Evolutionary conservation across 2,797 vertebrate species (phyloP).

Genomic region (Protonibea diacanthus): DNA sequence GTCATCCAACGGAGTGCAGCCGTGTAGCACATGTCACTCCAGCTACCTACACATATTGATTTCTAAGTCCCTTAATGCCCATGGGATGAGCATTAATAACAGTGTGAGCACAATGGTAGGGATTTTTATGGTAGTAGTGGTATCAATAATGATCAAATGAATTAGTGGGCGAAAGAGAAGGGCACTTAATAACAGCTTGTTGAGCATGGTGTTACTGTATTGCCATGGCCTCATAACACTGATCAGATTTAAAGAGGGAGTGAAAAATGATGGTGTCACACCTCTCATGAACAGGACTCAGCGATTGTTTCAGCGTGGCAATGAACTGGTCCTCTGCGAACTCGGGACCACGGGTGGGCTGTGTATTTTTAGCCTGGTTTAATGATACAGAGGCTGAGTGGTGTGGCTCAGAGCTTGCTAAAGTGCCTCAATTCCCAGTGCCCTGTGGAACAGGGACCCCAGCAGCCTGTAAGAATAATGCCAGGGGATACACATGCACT

Average conservation of each 20-base stretch:
- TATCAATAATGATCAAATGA: conserved; percentile 36
- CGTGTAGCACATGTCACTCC: conserved; percentile 54
- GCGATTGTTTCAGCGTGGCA: conserved; percentile 38
- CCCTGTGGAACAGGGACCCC: conserved; percentile 53
- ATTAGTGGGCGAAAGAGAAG: conserved; percentile 21
- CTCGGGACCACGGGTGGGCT: conserved; percentile 61
- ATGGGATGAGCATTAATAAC: conserved; percentile 50
- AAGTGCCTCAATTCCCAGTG: conserved; percentile 63
- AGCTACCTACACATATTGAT: conserved; percentile 64
- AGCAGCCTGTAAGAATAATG: conserved; percentile 64
- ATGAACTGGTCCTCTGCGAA: conserved; percentile 57
- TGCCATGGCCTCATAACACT: conserved; percentile 12
- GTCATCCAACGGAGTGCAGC: conserved; percentile 12
- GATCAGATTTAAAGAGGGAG: conserved; percentile 25
- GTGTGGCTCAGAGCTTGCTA: conserved; percentile 57
- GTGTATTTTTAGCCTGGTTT: conserved; percentile 77
- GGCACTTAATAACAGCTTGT: conserved; percentile 30
- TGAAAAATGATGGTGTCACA: conserved; percentile 45
- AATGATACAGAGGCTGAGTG: conserved; percentile 70
- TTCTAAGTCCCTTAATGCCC: conserved; percentile 54
- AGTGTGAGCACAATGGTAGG: conserved; percentile 34
- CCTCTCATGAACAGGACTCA: conserved; percentile 34
- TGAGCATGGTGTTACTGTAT: conserved; percentile 20
- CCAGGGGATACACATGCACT: conserved; percentile 67
- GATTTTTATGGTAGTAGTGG: conserved; percentile 16